Evolutionary conservation across 2,888 invertebrate genomes (phyloP), one percentile per base, ranked within the genome.

Genomic region (Cheilosia scutellata): DNA sequence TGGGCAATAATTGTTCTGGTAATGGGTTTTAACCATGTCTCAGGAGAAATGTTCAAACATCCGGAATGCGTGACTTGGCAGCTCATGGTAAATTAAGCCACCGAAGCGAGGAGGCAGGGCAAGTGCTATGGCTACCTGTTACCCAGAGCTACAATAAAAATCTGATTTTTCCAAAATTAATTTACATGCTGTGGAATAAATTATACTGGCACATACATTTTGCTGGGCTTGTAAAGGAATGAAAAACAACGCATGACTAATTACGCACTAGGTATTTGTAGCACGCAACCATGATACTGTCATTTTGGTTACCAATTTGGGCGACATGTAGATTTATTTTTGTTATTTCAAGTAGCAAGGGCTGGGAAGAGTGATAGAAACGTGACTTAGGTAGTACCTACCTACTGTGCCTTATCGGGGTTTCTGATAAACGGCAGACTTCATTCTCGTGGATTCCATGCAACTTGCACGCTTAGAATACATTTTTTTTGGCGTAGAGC

Each of bases 11-110:
- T 71, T 55, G 70, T n/a, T 78, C 47, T 16, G 40, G 31, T 78
- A 68, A 80, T 80, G 47, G 74, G 0, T 68, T 74, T 74, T 74
- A 62, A 62, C 74, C 80, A 70, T 80, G 37, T 63, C 66, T 40
- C 55, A 42, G 63, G 44, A 40, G 29, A 53, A 57, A 62, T 75
- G 57, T 27, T 63, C 49, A 47, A 42, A 76, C 71, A 79, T 84
- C 84, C 75, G 84, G 75, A 84, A 74, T 70, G 79, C 79, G 84
- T 84, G 84, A 84, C 79, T 79, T 40, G 57, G 49, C 44, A 68
- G 33, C 74, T 70, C 74, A 65, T 58, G 49, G 63, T 65, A 49
- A 84, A 79, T 84, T 65, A 79, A 84, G 51, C 20, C 70, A 79
- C 63, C 47, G 51, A 79, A 68, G 16, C 75, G 68, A 60, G 62